Evolutionary conservation across 2,797 vertebrate species (phyloP), one percentile per base, ranked within the genome.

Genomic region (Spheniscus humboldti): DNA sequence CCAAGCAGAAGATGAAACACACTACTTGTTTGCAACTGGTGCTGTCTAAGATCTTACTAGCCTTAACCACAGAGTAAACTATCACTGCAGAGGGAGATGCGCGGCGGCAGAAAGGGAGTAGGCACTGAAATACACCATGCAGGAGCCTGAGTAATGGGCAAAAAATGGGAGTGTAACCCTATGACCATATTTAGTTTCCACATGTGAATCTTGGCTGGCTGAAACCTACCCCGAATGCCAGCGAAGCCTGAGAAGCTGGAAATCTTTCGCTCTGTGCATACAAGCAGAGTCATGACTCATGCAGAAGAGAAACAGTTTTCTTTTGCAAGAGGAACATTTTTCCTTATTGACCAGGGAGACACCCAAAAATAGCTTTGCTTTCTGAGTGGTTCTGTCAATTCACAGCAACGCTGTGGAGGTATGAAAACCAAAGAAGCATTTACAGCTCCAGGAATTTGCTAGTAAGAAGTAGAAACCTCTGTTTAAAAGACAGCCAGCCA

Each of bases 111-210:
- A 94, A 91, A 76, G 77, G 94, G 94, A 97, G 75, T 69, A 84
- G 73, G 90, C 95, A 95, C 37, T 88, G 95, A 96, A 88, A 80
- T 66, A 68, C 77, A 91, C 73, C 95, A 92, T 85, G 90, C 74
- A 83, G 93, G 82, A 41, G 31, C 90, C 86, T 95, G 94, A 97
- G 96, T 97, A 95, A 93, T 52, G 84, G 79, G 96, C 90, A 84
- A 88, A 97, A 95, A 95, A 97, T 94, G 88, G 83, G 86, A 97
- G 93, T 76, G 79, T 88, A 92, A 84, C 87, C 84, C 96, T 59
- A 28, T 94, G 82, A 89, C 97, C 97, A 97, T 97, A 97, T 98
- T 98, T 98, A 97, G 97, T 92, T 96, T 86, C 62, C 86, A 91
- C 94, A 97, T 94, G 86, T 96, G 95, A 97, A 97, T 96, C 94